These are phyloP conservation scores for Pyxicephalus adspersus DNA, from an alignment of 2,113 vertebrate genomes.

Conservation along the genomic window DNA sequence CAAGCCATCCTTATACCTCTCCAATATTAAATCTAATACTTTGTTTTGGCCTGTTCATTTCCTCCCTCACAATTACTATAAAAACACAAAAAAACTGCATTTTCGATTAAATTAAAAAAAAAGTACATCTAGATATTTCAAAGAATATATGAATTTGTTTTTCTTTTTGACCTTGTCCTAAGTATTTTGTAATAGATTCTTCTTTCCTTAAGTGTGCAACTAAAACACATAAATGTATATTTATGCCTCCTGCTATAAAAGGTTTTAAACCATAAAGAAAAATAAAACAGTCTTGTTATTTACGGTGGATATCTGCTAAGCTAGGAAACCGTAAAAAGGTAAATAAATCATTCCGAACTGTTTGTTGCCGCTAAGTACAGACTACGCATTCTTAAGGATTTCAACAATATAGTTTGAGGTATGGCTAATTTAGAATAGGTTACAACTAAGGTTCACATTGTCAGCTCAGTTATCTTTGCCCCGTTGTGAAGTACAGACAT, in stretches of 20 bases:
- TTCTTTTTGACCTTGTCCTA: slow-evolving; percentile 22
- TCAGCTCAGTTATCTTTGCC: slow-evolving; percentile 23
- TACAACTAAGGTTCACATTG: neutral
- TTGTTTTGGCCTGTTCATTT: slow-evolving; percentile 13
- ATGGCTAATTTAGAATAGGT: slow-evolving; percentile 44
- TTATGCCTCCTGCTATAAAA: slow-evolving; percentile 12
- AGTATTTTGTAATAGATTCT: neutral
- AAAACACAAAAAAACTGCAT: slow-evolving; percentile 5
- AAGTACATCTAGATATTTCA: slow-evolving; percentile 4
- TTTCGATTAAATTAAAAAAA: neutral
- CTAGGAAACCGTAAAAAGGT: slow-evolving; percentile 29
- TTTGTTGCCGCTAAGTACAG: slow-evolving; percentile 35
- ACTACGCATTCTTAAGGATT: slow-evolving; percentile 20
- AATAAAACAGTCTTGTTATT: slow-evolving; percentile 47
- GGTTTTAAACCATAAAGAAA: slow-evolving; percentile 17
- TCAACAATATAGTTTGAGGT: slow-evolving; percentile 18
- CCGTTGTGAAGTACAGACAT: slow-evolving; percentile 3
- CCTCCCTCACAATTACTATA: neutral
- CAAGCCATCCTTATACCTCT: slow-evolving; percentile 47
- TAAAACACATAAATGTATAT: slow-evolving; percentile 14
- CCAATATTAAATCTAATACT: slow-evolving; percentile 21
- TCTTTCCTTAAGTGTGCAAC: neutral
- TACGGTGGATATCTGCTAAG: slow-evolving; percentile 52
- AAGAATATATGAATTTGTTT: slow-evolving; percentile 29
- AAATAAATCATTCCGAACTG: slow-evolving; percentile 48